Percentiles rank a stretch among this genome's conserved stretches.
phyloP scores from a whole-genome alignment of 1,140 invertebrate species.

The Cryptotermes secundus region DNA sequence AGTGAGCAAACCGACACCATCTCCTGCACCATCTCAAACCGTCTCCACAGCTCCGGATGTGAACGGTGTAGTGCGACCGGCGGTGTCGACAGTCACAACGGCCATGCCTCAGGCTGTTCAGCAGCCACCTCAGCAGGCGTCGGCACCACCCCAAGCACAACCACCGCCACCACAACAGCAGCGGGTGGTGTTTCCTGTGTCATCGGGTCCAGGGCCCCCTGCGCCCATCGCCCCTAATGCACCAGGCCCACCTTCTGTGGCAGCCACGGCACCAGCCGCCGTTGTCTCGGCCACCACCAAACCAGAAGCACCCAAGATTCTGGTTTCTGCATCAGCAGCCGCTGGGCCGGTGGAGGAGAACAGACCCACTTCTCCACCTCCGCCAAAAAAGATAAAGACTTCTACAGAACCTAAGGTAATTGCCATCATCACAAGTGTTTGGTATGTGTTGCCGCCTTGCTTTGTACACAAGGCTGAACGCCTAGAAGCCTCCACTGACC shows the following conservation, averaged over 20 bases:
- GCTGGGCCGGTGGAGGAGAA: conserved; percentile 32
- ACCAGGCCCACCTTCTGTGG: conserved; percentile 44
- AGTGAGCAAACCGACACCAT: conserved; percentile 30
- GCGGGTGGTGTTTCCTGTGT: conserved; percentile 39
- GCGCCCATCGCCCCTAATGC: conserved; percentile 48
- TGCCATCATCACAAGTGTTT: not conserved
- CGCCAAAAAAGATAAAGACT: conserved; percentile 65
- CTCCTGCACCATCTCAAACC: conserved; percentile 36
- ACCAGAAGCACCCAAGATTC: conserved; percentile 52
- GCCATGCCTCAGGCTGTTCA: conserved; percentile 20
- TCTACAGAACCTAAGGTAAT: conserved; percentile 62
- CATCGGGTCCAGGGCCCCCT: conserved; percentile 47
- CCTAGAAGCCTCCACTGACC: too few relatives aligned
- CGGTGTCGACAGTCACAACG: conserved; percentile 23
- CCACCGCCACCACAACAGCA: conserved; percentile 48
- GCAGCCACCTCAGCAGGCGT: not conserved
- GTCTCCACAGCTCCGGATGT: conserved; percentile 23
- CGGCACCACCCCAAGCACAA: conserved; percentile 35
- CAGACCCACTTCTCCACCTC: conserved; percentile 54
- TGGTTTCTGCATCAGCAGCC: conserved; percentile 46
- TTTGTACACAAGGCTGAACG: too few relatives aligned
- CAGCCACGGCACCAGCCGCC: conserved; percentile 51
- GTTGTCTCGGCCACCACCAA: conserved; percentile 51
- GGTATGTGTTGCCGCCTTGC: too few relatives aligned
- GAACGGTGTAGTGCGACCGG: conserved; percentile 28